Evolutionary conservation across 2,113 vertebrate genomes (phyloP), one percentile per base, ranked within the genome.

Genomic region (Mionectes macconnelli): DNA sequence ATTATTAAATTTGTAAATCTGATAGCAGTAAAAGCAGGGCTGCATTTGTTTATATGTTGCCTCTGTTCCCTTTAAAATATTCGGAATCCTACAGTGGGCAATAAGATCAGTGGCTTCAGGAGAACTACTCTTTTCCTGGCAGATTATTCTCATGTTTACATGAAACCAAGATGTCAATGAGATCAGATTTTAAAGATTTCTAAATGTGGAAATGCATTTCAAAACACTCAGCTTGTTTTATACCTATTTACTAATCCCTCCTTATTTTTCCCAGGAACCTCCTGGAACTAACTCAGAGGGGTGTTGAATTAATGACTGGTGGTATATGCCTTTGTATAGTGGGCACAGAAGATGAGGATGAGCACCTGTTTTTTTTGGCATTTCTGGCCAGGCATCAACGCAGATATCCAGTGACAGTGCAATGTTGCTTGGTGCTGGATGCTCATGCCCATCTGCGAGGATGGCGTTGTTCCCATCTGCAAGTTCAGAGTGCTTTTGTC

Each of bases 401-500:
- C 56, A 78, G 69, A 91, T 60, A 91, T 79, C 92, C 80, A 85
- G 39, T 57, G 60, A 16, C 28, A 37, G 47, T 86, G 79, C 50
- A 93, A 67, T 91, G 94, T 90, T 87, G 88, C 75, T 87, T 81
- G 82, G 56, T 93, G 69, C 78, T 95, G 77, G 89, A 86, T 83
- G 53, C 44, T 75, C 55, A 55, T 55, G 80, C 80, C 92, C 94
- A 94, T 95, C 94, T 97, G 93, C 0, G 25, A 93, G 63, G 86
- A 97, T 95, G 94, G 87, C 88, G 8, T 83, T 53, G 74, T 93
- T 94, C 91, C 90, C 87, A 89, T 84, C 60, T 93, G 57, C 15
- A 62, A 90, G 57, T 90, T 94, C 88, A 89, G 75, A 64, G 21
- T 50, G 67, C 49, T 59, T 94, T 95, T 96, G 87, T 96, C 87